Conservation (phyloP, 2,113 vertebrate species). For the Micromys minutus region DNA sequence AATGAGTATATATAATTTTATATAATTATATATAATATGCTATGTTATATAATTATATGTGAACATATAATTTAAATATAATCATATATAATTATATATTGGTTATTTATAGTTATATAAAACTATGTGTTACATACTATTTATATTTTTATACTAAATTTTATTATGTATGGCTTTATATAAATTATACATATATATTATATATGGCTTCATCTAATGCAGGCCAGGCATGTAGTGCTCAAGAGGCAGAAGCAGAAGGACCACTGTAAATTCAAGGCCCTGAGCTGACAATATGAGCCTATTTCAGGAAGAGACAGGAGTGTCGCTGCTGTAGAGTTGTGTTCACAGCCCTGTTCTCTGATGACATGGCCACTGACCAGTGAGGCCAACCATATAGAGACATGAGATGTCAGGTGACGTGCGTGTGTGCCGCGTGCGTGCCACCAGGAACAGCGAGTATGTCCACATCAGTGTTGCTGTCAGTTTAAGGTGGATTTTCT, state of each 20-base stretch:
- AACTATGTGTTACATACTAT: too few relatives aligned
- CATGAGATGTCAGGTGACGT: too few relatives aligned
- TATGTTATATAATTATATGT: not conserved
- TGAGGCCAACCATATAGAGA: not conserved
- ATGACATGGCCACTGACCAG: not conserved
- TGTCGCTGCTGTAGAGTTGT: not conserved
- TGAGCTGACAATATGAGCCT: not conserved
- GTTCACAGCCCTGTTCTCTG: not conserved
- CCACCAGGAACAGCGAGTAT: not conserved
- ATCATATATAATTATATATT: too few relatives aligned
- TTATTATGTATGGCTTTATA: too few relatives aligned
- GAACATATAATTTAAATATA: too few relatives aligned
- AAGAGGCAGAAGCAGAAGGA: not conserved
- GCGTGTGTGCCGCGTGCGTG: too few relatives aligned
- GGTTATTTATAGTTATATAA: too few relatives aligned
- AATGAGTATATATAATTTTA: too few relatives aligned
- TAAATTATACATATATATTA: not conserved
- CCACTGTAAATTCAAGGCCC: not conserved
- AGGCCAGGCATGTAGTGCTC: not conserved
- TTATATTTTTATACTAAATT: too few relatives aligned
- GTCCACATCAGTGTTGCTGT: not conserved
- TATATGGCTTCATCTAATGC: not conserved
- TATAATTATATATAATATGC: too few relatives aligned
- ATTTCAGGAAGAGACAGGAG: not conserved
- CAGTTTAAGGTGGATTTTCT: not conserved